Base-by-base conservation (phyloP, 37 sponge, comb jelly and placozoan species). In the Cliona cf. orientalis region DNA sequence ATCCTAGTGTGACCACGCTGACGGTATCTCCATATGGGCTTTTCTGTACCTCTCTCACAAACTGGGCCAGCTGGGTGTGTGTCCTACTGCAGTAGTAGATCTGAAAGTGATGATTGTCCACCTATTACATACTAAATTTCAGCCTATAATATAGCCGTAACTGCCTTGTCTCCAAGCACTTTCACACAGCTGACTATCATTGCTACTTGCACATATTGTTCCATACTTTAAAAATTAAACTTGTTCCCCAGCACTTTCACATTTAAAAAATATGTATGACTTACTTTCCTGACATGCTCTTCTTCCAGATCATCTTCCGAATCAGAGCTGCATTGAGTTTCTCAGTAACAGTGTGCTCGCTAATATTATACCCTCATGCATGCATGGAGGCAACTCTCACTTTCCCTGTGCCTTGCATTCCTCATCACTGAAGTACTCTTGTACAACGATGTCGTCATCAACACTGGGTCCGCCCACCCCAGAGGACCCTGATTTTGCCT, bases 11-110 rank as follows among this genome's bases (percentile, higher is more conserved):
- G 21, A 92, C 70, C 43, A 97, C 81, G 32, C 82, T 86, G 29
- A 92, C 66, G 9, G 4, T 33, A 40, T 69, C 77, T 1, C 72
- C 88, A 74, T 89, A 99, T 2, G 90, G 84, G 67, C 91, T 96
- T 72, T 91, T 89, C 71, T 89, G 84, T 3, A 99, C 89, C 63
- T 99, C 99, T 37, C 89, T 83, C 33, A 99, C 89, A 86, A 99
- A 99, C 85, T 99, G 99, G 19, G 99, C 82, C 56, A 99, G 84
- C 64, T 99, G 99, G 2, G 96, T 90, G 74, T 99, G 99, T 7
- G 99, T 99, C 23, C 99, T 86, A 79, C 97, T 97, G 86, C 97
- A 97, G 88, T 97, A 99, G 85, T 76, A 97, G 5, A 99, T 95
- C 94, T 99, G 66, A 36, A 28, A 40, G 67, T n/a, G n/a, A n/a